A percentile compares a stretch with the other conserved stretches of the same genome.
Conservation (phyloP, 2,113 vertebrate genomes). For the Oryzias melastigma region DNA sequence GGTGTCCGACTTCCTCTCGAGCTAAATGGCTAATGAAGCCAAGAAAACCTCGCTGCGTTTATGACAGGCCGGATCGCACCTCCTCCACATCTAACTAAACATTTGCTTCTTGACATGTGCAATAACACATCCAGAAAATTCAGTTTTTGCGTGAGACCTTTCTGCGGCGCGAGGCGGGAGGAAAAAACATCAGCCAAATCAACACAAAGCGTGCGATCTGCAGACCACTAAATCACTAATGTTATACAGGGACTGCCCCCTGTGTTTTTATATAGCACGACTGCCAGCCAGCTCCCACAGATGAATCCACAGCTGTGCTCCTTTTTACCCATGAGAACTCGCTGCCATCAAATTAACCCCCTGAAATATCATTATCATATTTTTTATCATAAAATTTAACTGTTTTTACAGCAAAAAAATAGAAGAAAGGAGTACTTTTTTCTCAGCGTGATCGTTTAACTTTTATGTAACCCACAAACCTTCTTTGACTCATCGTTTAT, state of each 20-base stretch:
- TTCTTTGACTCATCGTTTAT: slow-evolving; percentile 22
- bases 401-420: background rate
- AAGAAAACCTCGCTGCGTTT: slow-evolving; percentile 67
- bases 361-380: background rate
- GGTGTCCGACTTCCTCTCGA: slow-evolving; percentile 48
- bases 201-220: slow-evolving; percentile 73
- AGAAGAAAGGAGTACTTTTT: slow-evolving; percentile 6
- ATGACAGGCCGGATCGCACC: slow-evolving; percentile 71
- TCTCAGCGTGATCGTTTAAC: background rate
- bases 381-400: slow-evolving; percentile 20
- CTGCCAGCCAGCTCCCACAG: slow-evolving; percentile 68
- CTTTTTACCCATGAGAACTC: slow-evolving; percentile 49
- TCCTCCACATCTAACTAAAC: slow-evolving; percentile 72
- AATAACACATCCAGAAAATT: slow-evolving; percentile 64
- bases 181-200: slow-evolving; percentile 57
- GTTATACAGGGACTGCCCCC: slow-evolving; percentile 77
- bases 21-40: slow-evolving; percentile 62
- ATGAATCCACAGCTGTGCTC: slow-evolving; percentile 61
- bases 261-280: slow-evolving; percentile 66
- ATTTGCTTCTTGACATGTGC: slow-evolving; percentile 68
- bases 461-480: slow-evolving; percentile 21
- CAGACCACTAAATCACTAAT: slow-evolving; percentile 76
- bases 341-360: slow-evolving; percentile 33
- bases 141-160: slow-evolving; percentile 68
- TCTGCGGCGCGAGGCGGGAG: slow-evolving; percentile 33